phyloP scores from a whole-genome alignment of 2,113 vertebrate species.

The Passer domesticus region DNA sequence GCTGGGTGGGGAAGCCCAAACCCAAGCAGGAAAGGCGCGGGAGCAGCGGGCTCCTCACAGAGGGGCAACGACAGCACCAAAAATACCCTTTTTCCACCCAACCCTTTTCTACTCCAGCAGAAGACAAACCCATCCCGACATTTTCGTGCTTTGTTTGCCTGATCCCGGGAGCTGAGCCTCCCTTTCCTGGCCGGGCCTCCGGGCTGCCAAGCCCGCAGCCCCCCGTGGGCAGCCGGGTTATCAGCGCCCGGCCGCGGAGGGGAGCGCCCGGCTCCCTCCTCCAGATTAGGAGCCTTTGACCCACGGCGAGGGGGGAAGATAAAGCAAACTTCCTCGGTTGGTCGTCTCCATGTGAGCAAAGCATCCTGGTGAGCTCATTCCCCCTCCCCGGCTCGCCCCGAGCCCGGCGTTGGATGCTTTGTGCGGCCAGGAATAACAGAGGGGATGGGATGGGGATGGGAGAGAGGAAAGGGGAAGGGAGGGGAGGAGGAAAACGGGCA shows the following conservation, averaged over 20 bases:
- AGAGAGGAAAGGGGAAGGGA: not conserved
- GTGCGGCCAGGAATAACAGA: slow-evolving; percentile 26
- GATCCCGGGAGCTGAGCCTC: not conserved
- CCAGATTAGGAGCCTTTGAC: slow-evolving; percentile 40
- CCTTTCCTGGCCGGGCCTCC: slow-evolving; percentile 46
- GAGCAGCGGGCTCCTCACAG: not conserved
- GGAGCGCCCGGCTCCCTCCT: slow-evolving; percentile 9
- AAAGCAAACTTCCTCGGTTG: slow-evolving; percentile 38
- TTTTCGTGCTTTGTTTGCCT: not conserved
- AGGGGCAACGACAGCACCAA: not conserved
- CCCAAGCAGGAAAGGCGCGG: not conserved
- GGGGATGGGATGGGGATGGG: not conserved
- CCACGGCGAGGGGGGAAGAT: not conserved
- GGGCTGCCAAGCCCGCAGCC: not conserved
- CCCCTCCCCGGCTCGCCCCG: not conserved
- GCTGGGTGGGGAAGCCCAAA: not conserved
- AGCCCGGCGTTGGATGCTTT: not conserved
- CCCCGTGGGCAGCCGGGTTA: slow-evolving; percentile 22
- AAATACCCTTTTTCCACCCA: not conserved
- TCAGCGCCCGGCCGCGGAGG: not conserved
- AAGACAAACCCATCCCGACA: not conserved
- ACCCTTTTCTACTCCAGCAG: not conserved
- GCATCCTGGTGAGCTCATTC: slow-evolving; percentile 32
- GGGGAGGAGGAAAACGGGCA: too few relatives aligned
- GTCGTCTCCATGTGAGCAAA: slow-evolving; percentile 4